Evolutionary conservation across 2,888 invertebrate species (phyloP).

Genomic region (Chrysomela aeneicollis): DNA sequence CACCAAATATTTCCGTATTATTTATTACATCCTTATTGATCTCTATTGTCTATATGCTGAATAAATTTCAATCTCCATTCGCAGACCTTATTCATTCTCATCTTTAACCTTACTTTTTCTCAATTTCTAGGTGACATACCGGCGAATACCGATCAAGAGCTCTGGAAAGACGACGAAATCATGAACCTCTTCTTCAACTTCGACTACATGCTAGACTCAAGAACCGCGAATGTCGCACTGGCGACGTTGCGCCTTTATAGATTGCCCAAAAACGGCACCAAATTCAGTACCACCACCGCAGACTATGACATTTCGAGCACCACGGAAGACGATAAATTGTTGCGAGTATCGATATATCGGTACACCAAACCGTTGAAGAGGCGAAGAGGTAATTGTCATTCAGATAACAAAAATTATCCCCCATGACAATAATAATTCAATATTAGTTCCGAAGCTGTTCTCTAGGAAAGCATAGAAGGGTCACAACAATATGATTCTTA

Average conservation of each 20-base stretch:
- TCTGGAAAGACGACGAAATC: constrained; percentile 64
- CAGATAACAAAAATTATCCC: no score
- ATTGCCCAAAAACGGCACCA: constrained; percentile 57
- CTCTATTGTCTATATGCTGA: no score
- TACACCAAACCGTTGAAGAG: constrained; percentile 66
- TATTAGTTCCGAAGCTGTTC: background rate
- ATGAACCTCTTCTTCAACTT: constrained; percentile 68
- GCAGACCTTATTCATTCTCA: no score
- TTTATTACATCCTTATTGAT: no score
- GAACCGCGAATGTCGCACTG: constrained; percentile 63
- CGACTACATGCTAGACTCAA: constrained; percentile 59
- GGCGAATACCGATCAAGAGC: constrained; percentile 64
- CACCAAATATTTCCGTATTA: no score
- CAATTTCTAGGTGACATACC: constrained; percentile 65
- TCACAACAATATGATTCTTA: no score
- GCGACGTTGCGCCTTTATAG: constrained; percentile 65
- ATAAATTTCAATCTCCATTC: no score
- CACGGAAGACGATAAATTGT: constrained; percentile 64
- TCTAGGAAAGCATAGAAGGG: no score
- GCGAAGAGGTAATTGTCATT: constrained; percentile 62
- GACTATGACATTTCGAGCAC: constrained; percentile 43
- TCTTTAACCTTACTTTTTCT: background rate
- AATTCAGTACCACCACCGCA: constrained; percentile 38
- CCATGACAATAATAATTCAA: no score
- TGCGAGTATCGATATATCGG: constrained; percentile 68